Conservation (phyloP, 2,888 invertebrate species). For the Hydroisotoma schaefferi region DNA sequence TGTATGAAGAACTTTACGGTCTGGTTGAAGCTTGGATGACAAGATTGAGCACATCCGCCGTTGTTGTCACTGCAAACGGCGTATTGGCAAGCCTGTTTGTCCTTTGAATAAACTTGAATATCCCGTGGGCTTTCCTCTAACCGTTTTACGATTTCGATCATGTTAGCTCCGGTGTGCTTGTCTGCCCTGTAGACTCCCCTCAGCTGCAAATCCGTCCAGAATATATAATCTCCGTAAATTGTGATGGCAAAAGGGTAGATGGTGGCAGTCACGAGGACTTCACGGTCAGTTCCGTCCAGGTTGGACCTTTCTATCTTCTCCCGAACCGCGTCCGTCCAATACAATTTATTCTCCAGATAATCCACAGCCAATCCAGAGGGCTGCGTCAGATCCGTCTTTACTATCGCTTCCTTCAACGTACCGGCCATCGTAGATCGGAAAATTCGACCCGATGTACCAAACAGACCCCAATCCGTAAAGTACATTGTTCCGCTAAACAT, state of each 20-base stretch:
- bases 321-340: constrained; percentile 95
- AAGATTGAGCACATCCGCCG: constrained; percentile 92
- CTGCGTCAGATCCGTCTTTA: constrained; percentile 85
- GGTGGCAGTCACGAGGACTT: constrained; percentile 79
- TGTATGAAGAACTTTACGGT: constrained; percentile 53
- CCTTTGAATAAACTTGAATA: constrained; percentile 78
- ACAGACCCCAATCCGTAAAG: constrained; percentile 94
- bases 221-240: constrained; percentile 83
- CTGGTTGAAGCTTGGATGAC: constrained; percentile 81
- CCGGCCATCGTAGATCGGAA: constrained; percentile 96
- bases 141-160: constrained; percentile 89
- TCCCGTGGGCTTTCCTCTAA: constrained; percentile 90
- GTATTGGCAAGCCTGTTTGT: constrained; percentile 71
- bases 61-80: constrained; percentile 80
- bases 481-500: constrained; percentile 65
- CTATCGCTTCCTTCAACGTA: constrained; percentile 79
- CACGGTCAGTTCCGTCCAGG: constrained; percentile 79
- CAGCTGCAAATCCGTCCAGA: constrained; percentile 92
- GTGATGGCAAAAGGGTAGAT: constrained; percentile 95
- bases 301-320: constrained; percentile 92
- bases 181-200: constrained; percentile 94
- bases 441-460: constrained; percentile 89
- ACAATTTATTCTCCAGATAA: constrained; percentile 84
- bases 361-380: constrained; percentile 95
- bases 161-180: constrained; percentile 92